These are phyloP conservation scores for Nezara viridula DNA, from an alignment of 2,888 invertebrate species.

Conservation along the genomic window DNA sequence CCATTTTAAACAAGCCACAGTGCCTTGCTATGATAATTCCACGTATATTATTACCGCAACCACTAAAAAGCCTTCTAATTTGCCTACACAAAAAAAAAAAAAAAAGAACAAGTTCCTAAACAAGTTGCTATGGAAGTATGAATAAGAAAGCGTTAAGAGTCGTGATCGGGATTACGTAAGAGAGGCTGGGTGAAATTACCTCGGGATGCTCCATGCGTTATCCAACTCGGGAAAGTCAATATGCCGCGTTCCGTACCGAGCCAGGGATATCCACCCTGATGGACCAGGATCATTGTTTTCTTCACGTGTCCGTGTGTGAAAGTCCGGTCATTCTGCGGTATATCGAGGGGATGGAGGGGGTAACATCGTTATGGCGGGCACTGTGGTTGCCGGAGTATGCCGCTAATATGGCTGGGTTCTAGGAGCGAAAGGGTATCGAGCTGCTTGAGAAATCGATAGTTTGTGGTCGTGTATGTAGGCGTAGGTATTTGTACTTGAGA, in stretches of 20 bases:
- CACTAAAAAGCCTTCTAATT: conserved; percentile 5
- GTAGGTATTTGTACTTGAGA: not conserved
- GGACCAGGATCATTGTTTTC: conserved; percentile 2
- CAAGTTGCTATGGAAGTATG: conserved; percentile 8
- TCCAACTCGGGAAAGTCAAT: conserved; percentile 44
- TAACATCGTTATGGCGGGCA: not conserved
- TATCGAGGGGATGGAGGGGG: not conserved
- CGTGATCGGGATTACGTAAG: conserved; percentile 26
- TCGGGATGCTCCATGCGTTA: conserved; percentile 35
- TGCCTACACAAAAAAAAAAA: not conserved
- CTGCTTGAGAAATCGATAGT: not conserved
- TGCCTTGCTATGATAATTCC: not conserved
- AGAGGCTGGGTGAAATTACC: conserved; percentile 33
- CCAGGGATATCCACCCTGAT: not conserved
- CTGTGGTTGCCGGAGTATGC: not conserved
- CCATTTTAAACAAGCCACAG: not conserved
- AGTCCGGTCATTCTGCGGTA: conserved; percentile 10
- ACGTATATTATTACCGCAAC: not conserved
- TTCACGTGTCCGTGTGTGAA: conserved; percentile 21
- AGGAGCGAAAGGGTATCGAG: not conserved
- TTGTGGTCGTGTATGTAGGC: not conserved
- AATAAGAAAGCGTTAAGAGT: conserved; percentile 47
- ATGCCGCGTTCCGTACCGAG: not conserved
- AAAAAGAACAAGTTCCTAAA: not conserved
- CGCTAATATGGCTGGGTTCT: not conserved